Evolutionary conservation across 2,113 vertebrate genomes (phyloP).

Genomic region (Sprattus sprattus): DNA sequence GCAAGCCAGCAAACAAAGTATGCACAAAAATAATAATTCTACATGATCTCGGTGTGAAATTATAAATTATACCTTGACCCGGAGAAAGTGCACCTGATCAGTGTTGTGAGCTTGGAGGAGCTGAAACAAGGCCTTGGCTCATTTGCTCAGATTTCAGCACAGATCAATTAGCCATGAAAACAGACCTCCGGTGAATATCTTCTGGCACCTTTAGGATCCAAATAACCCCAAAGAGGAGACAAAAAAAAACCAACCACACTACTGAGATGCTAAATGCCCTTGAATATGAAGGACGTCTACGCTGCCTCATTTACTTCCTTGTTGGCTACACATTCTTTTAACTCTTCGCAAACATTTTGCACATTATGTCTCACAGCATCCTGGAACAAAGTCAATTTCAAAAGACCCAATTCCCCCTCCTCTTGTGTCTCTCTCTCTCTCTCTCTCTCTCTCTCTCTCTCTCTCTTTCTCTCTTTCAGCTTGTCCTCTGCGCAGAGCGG

Average conservation of each 20-base stretch:
- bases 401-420: neutral
- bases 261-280: neutral
- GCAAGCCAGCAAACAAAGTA: neutral
- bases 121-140: neutral
- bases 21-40: neutral
- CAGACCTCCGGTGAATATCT: neutral
- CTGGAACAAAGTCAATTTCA: neutral
- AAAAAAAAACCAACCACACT: neutral
- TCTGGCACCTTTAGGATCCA: neutral
- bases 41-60: neutral
- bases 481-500: neutral
- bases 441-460: neutral
- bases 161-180: slow-evolving; percentile 3
- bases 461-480: neutral
- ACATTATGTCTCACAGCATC: neutral
- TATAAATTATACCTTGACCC: neutral
- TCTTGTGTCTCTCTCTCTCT: slow-evolving; percentile 4
- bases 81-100: neutral
- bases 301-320: neutral
- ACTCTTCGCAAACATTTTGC: neutral
- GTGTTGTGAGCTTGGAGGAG: neutral
- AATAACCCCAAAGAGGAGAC: neutral
- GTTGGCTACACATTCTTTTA: neutral
- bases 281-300: neutral
- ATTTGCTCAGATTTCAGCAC: neutral